Conservation (phyloP, 1,140 invertebrate species). For the Planococcus citri region DNA sequence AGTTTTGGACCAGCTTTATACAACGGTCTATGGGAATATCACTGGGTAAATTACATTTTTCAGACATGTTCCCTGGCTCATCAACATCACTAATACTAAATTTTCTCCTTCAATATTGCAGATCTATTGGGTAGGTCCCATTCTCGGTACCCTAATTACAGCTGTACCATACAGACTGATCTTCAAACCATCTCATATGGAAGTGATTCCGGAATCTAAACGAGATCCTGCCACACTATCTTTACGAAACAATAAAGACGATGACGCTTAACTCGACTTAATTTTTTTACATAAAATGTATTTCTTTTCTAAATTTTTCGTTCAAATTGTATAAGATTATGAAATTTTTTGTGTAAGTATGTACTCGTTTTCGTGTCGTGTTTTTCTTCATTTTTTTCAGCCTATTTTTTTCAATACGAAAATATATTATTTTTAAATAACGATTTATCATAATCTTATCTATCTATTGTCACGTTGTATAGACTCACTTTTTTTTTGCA, state of each 20-base stretch:
- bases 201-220: not conserved
- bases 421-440: no score
- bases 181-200: not conserved
- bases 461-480: no score
- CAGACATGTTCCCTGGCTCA: not conserved
- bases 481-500: no score
- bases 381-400: no score
- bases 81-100: not conserved
- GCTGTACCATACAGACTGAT: conserved; percentile 40
- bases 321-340: no score
- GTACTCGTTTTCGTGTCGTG: no score
- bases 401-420: no score
- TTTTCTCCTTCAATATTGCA: conserved; percentile 35
- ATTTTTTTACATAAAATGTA: no score
- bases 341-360: no score
- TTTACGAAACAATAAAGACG: not conserved
- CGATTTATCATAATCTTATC: no score
- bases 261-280: not conserved
- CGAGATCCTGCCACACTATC: not conserved
- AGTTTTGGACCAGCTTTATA: conserved; percentile 62
- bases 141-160: conserved; percentile 43
- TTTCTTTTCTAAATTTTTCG: no score
- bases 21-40: conserved; percentile 48
- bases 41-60: conserved; percentile 49
- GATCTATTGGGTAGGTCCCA: conserved; percentile 59